Percentiles rank a stretch among this genome's conserved stretches.
phyloP scores from a whole-genome alignment of 2,888 invertebrate genomes.

The Ectropis crepuscularia region DNA sequence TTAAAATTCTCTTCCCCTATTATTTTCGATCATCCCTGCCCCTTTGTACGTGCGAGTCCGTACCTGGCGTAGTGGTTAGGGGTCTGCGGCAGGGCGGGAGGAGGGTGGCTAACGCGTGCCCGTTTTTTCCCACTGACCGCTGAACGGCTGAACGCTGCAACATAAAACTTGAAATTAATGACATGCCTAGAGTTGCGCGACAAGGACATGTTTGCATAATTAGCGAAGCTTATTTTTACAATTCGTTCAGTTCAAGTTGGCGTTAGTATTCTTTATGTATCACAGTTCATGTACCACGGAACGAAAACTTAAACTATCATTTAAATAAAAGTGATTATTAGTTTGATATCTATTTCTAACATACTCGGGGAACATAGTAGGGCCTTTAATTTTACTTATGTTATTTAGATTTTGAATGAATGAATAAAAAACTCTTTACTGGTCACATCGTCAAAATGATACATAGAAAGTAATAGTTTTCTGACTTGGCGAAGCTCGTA shows the following conservation, averaged over 20 bases:
- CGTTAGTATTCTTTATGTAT: constrained; percentile 25
- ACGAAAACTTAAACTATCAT: neutral
- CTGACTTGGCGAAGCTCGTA: too few species aligned
- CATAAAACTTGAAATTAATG: constrained; percentile 51
- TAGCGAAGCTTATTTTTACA: constrained; percentile 34
- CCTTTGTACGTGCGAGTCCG: constrained; percentile 78
- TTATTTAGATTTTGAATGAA: too few species aligned
- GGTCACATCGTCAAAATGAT: too few species aligned
- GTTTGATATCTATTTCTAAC: too few species aligned
- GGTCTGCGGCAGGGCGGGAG: constrained; percentile 54
- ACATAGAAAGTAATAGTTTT: too few species aligned
- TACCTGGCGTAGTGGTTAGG: constrained; percentile 76
- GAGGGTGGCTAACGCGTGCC: constrained; percentile 74
- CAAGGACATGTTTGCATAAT: constrained; percentile 38
- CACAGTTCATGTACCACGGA: neutral
- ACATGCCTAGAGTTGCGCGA: constrained; percentile 42
- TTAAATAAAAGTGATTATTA: too few species aligned
- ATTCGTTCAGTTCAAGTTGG: constrained; percentile 30
- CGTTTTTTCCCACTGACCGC: constrained; percentile 74
- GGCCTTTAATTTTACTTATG: too few species aligned
- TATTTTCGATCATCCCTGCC: constrained; percentile 85
- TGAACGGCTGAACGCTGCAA: constrained; percentile 62
- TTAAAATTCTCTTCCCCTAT: constrained; percentile 85
- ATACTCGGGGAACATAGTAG: too few species aligned
- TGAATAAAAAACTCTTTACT: too few species aligned